A percentile compares a stretch with the other conserved stretches of the same genome.
phyloP scores from a whole-genome alignment of 2,888 invertebrate genomes.

The Nephrotoma appendiculata region DNA sequence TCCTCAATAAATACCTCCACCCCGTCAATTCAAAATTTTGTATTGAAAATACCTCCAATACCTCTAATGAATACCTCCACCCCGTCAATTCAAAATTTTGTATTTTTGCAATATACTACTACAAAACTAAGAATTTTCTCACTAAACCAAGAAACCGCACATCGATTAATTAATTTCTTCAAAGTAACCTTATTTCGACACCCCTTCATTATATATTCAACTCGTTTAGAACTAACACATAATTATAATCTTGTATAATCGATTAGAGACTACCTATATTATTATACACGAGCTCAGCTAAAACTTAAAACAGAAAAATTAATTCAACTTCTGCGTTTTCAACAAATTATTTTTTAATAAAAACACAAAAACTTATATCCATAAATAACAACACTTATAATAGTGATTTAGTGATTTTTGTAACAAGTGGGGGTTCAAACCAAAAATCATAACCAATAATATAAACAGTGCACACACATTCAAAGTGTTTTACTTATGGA shows the following conservation, averaged over 20 bases:
- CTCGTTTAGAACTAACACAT: neutral
- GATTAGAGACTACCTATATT: neutral
- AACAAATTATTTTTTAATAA: neutral
- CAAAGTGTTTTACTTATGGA: neutral
- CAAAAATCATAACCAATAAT: neutral
- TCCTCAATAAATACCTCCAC: no score
- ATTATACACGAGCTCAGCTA: neutral
- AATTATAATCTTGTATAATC: neutral
- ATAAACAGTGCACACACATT: neutral
- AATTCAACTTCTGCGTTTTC: neutral
- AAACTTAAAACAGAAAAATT: neutral
- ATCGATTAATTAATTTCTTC: neutral
- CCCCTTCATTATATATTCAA: neutral
- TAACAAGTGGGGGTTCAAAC: neutral
- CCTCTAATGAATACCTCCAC: no score
- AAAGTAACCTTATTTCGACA: neutral
- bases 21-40: no score
- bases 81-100: no score
- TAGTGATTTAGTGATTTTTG: neutral
- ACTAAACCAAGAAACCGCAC: no score
- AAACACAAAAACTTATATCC: neutral
- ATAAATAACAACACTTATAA: neutral
- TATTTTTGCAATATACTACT: no score
- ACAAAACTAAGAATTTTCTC: no score
- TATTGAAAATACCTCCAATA: no score